Percentiles rank a stretch among this genome's conserved stretches.
These are phyloP conservation scores for Chamaea fasciata DNA, from an alignment of 2,113 vertebrate genomes.

Conservation along the genomic window DNA sequence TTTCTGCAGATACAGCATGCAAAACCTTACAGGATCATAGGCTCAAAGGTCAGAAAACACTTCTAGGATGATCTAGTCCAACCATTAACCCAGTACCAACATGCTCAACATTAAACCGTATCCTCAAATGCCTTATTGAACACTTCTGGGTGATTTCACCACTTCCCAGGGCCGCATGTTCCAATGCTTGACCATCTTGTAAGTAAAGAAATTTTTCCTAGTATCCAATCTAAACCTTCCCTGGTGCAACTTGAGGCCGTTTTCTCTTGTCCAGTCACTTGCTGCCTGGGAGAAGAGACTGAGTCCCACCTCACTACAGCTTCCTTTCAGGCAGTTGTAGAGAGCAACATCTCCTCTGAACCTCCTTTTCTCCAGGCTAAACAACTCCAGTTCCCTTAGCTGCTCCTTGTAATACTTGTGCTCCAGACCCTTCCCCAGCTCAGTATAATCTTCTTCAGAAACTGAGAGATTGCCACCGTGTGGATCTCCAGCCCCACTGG, in stretches of 20 bases:
- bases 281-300: neutral
- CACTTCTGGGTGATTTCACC: neutral
- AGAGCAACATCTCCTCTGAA: neutral
- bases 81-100: neutral
- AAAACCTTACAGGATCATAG: neutral
- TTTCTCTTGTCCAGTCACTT: neutral
- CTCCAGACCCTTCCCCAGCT: neutral
- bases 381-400: neutral
- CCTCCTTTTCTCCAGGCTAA: neutral
- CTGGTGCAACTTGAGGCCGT: neutral
- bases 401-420: neutral
- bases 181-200: neutral
- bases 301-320: neutral
- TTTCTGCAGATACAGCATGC: neutral
- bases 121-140: neutral
- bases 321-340: neutral
- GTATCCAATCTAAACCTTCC: neutral
- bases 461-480: neutral
- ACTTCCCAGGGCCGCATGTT: neutral
- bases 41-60: neutral
- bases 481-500: neutral
- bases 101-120: neutral
- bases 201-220: neutral
- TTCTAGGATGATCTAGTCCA: neutral
- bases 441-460: neutral